Conservation (phyloP, 2,113 vertebrate species). For the Todiramphus chloris region DNA sequence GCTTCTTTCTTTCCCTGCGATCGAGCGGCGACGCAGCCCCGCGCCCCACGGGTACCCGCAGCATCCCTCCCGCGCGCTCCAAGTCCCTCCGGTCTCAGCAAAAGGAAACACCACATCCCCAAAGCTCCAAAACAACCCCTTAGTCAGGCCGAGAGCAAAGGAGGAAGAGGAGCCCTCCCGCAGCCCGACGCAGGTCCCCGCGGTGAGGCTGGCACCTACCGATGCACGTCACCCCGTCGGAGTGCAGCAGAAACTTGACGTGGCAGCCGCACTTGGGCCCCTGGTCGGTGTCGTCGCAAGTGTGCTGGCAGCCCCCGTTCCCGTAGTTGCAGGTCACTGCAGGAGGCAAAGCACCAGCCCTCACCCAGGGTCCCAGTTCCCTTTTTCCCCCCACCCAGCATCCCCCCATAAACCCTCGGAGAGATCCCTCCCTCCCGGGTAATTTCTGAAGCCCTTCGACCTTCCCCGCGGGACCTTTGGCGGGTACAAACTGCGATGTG, state of each 20-base stretch:
- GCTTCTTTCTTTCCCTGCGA: neutral
- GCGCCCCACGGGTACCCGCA: rapidly evolving
- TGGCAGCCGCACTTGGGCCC: conserved; percentile 95
- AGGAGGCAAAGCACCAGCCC: neutral
- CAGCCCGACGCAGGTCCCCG: rapidly evolving
- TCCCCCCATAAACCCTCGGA: neutral
- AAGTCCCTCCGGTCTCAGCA: rapidly evolving
- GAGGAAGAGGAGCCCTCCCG: neutral
- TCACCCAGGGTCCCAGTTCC: neutral
- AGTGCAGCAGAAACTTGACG: conserved; percentile 94
- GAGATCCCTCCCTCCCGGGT: neutral
- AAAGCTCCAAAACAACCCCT: neutral
- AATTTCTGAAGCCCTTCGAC: neutral
- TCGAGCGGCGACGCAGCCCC: neutral
- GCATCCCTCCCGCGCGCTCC: neutral
- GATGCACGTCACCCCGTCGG: conserved; percentile 95
- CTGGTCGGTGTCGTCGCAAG: conserved; percentile 94
- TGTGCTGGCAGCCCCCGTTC: conserved; percentile 97
- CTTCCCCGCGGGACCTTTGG: neutral
- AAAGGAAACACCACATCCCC: rapidly evolving
- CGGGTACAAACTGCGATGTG: neutral
- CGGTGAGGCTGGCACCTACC: conserved; percentile 80
- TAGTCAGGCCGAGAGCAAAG: neutral
- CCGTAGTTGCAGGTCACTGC: conserved; percentile 99
- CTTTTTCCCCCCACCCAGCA: neutral